Evolutionary conservation across 1,140 invertebrate genomes (phyloP), one percentile per base, ranked within the genome.

Genomic region (Hylaeus volcanicus): DNA sequence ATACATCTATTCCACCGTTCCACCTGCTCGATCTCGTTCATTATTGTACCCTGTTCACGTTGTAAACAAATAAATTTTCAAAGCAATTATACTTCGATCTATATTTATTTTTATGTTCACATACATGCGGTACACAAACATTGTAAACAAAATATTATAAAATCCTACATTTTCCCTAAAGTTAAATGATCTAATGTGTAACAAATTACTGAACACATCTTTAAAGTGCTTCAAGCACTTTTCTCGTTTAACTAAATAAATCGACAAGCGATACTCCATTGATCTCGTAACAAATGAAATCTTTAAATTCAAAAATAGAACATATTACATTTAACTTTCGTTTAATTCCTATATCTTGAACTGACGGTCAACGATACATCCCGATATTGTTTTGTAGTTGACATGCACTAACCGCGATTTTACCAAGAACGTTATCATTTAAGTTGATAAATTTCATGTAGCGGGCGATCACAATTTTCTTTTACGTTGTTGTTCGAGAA

Each of bases 331-430:
- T 48, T 71, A 65, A 58, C 69, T 60, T 63, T 83, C 48, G 74
- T 37, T 64, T 45, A 43, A 58, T 15, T 37, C 15, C 43, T 72
- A 12, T 66, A 71, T n/a, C 26, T 3, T 71, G 37, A 69, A 37
- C 43, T 56, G 41, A 12, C 41, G 43, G n/a, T 58, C 45, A 8
- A 65, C 9, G 51, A 74, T 66, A 56, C 15, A 9, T 66, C 64
- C 55, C 12, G 26, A 70, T 41, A 74, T 71, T 73, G 65, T 1
- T 87, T 88, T 86, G 87, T 87, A 87, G 83, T 85, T 74, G 61
- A 74, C 58, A 88, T 86, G 83, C 81, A 86, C 6, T 60, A 43
- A 26, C 48, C 69, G n/a, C 14, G 43, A 48, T 63, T 63, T 12
- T 39, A 63, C 12, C 60, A 11, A 45, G 43, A 45, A 39, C 39